A percentile compares a stretch with the other conserved stretches of the same genome.
phyloP scores from a whole-genome alignment of 2,797 vertebrate genomes.

The Oreortyx pictus region DNA sequence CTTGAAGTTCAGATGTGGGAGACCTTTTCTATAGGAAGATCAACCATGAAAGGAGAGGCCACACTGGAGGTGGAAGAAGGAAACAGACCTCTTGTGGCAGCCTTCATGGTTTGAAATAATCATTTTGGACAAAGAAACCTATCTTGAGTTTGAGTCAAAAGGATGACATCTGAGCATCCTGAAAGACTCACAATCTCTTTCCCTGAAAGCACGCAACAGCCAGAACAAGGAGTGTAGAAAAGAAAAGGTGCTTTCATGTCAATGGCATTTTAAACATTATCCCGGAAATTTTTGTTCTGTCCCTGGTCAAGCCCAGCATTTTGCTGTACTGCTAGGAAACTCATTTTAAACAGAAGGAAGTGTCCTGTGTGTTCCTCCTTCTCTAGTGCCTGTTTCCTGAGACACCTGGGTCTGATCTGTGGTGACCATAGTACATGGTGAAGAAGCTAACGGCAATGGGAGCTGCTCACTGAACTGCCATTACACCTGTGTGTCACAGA shows the following conservation, averaged over 20 bases:
- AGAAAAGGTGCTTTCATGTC: background rate
- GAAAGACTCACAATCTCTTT: background rate
- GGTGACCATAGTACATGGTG: accelerated
- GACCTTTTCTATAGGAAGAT: background rate
- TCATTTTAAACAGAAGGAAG: background rate
- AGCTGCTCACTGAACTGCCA: background rate
- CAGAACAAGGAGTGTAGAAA: background rate
- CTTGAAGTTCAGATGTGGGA: background rate
- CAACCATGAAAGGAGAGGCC: background rate
- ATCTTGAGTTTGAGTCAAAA: background rate
- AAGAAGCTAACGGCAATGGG: background rate
- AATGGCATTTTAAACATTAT: background rate
- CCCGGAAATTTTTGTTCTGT: background rate
- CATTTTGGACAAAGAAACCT: background rate
- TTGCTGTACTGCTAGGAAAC: background rate
- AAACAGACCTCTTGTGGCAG: background rate
- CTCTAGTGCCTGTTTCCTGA: background rate
- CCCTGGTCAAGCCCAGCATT: background rate
- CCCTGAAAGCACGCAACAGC: background rate
- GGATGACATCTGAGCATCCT: background rate
- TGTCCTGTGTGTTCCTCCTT: background rate
- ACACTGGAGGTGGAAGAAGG: accelerated
- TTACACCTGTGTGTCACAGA: accelerated
- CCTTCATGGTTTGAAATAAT: background rate
- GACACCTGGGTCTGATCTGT: background rate